A percentile compares a stretch with the other conserved stretches of the same genome.
Evolutionary conservation across 2,113 vertebrate species (phyloP).

Genomic region (Halcyon malimbica): DNA sequence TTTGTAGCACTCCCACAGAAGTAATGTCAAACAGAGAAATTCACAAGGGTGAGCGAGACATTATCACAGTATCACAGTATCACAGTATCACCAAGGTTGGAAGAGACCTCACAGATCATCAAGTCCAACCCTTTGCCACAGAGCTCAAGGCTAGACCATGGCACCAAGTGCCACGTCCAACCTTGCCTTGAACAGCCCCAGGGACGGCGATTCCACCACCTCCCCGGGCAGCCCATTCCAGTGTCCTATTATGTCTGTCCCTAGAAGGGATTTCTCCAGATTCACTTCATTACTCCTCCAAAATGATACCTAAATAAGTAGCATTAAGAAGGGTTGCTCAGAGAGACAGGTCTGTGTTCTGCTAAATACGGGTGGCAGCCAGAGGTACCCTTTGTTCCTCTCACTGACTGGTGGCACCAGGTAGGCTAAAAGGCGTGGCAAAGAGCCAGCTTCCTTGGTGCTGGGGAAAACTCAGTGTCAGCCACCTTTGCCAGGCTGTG

Average conservation of each 20-base stretch:
- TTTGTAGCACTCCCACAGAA: background rate
- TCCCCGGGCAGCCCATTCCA: too few relatives aligned
- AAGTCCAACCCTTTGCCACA: too few relatives aligned
- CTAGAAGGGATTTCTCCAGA: background rate
- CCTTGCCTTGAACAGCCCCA: too few relatives aligned
- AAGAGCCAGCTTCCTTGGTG: background rate
- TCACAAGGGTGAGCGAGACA: background rate
- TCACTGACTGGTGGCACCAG: background rate
- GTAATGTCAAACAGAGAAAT: background rate
- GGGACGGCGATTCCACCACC: too few relatives aligned
- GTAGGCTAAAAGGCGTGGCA: background rate
- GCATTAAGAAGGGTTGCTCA: background rate
- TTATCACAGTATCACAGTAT: too few relatives aligned
- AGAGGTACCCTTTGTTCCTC: background rate
- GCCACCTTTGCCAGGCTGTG: background rate
- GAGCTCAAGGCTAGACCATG: too few relatives aligned
- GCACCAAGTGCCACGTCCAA: too few relatives aligned
- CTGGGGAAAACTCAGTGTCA: background rate
- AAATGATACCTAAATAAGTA: background rate
- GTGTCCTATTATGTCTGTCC: background rate
- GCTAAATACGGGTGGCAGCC: background rate
- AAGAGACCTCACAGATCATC: too few relatives aligned
- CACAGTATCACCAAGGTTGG: too few relatives aligned
- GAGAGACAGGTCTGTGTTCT: background rate
- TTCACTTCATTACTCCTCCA: background rate